These are phyloP conservation scores for Melanotaenia maccullochi DNA, from an alignment of 2,797 vertebrate species.

Conservation along the genomic window DNA sequence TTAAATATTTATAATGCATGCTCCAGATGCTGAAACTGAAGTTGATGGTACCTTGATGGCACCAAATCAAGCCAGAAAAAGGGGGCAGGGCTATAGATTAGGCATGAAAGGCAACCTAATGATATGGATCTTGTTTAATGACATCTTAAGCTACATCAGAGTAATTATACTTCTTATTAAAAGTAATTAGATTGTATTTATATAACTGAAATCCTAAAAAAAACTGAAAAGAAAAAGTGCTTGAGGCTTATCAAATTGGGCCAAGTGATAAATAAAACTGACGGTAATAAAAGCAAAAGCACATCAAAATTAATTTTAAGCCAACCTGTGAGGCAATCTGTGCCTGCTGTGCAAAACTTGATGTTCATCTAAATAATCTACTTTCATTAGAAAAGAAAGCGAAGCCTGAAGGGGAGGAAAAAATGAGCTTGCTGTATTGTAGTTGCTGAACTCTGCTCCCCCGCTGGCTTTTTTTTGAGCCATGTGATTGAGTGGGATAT, in stretches of 20 bases:
- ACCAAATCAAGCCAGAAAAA: background rate
- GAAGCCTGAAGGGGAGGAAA: background rate
- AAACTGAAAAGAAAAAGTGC: no score
- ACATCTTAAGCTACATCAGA: no score
- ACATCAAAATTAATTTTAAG: slow-evolving; percentile 17
- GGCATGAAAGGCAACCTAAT: background rate
- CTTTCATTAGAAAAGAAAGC: slow-evolving; percentile 25
- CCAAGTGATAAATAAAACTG: no score
- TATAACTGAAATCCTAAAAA: no score
- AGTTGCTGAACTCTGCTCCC: slow-evolving; percentile 19
- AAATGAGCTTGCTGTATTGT: slow-evolving; percentile 14
- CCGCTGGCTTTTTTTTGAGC: slow-evolving; percentile 8
- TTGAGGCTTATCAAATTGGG: no score
- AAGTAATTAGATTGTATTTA: no score
- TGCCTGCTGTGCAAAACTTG: slow-evolving; percentile 4
- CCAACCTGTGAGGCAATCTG: slow-evolving; percentile 16
- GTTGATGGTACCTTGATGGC: background rate
- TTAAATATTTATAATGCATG: background rate
- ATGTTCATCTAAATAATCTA: slow-evolving; percentile 20
- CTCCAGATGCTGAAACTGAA: background rate
- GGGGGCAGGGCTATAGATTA: background rate
- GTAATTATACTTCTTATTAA: no score
- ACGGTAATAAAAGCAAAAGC: background rate
- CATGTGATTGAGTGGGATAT: slow-evolving; percentile 51
- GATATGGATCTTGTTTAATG: no score